Base-by-base conservation (phyloP, 2,797 vertebrate species). In the Coreius guichenoti region DNA sequence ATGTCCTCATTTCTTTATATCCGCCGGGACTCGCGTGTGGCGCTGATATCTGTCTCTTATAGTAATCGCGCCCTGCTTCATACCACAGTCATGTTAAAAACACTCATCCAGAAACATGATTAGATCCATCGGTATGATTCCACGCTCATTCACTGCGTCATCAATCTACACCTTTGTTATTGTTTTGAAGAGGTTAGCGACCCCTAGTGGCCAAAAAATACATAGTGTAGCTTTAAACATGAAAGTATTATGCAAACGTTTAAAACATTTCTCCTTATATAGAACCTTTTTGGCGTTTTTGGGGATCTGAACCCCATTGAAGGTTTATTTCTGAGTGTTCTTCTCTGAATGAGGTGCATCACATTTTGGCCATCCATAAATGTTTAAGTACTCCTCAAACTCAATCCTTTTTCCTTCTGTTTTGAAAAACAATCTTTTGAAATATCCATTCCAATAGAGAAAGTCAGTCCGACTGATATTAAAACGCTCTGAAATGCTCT, bases 321-420 rank as follows among this genome's bases (percentile, higher is more conserved):
- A 58, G 9, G 56, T 0, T n/a, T 58, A 58, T n/a, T n/a, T 12
- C 23, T 58, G 4, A n/a, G 23, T 6, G 58, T 61, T 21, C 21
- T 89, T 88, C 54, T 86, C 39, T 80, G 80, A 86, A 80, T 39
- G 79, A 81, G 87, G 81, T 33, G 82, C 70, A 14, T 45, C 74
- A 68, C 47, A 11, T 67, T 56, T 80, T 73, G 83, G 61, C 70
- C 81, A 73, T 86, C 85, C 77, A 74, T 80, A 86, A 85, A 86
- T 75, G 63, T 86, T 80, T 33, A 26, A 79, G 14, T 43, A 29
- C 43, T 63, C 75, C 61, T 82, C 68, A 3, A 19, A 76, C 75
- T 82, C 70, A 69, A 80, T 82, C 69, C 45, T 17, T 80, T 63
- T 76, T 36, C 13, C 58, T 12, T 45, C n/a, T 49, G 23, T 31